Percentiles rank a stretch among this genome's conserved stretches.
phyloP scores from a whole-genome alignment of 2,888 invertebrate species.

The Parochlus steinenii region DNA sequence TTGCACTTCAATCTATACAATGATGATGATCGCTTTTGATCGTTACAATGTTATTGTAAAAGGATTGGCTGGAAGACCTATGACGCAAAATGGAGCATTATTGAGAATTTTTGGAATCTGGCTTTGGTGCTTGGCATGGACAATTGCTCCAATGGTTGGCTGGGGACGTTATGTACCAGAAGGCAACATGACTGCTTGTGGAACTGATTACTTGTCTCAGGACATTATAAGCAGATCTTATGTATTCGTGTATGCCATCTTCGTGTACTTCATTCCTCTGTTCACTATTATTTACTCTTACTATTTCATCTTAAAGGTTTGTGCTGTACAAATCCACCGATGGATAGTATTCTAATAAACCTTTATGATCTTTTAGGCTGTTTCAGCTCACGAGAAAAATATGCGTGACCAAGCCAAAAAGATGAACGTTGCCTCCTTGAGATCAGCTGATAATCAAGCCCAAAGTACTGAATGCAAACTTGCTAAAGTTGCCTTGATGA shows the following conservation, averaged over 20 bases:
- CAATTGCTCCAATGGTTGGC: slow-evolving; percentile 40
- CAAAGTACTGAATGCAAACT: slow-evolving; percentile 75
- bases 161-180: slow-evolving; percentile 50
- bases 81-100: slow-evolving; percentile 35
- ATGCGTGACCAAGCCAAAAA: slow-evolving; percentile 87
- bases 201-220: slow-evolving; percentile 37
- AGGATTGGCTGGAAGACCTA: slow-evolving; percentile 38
- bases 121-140: slow-evolving; percentile 37
- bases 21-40: slow-evolving; percentile 46
- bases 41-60: slow-evolving; percentile 50
- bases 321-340: too few species aligned
- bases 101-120: slow-evolving; percentile 37
- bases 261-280: slow-evolving; percentile 23
- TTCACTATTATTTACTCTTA: slow-evolving; percentile 14
- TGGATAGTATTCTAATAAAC: too few species aligned
- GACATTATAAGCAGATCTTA: slow-evolving; percentile 37
- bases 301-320: slow-evolving; percentile 21
- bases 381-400: slow-evolving; percentile 65
- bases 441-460: slow-evolving; percentile 58
- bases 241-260: slow-evolving; percentile 35
- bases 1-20: slow-evolving; percentile 47
- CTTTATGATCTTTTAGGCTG: too few species aligned
- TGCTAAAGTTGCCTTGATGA: slow-evolving; percentile 81
- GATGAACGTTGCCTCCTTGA: slow-evolving; percentile 79
- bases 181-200: slow-evolving; percentile 49